Evolutionary conservation across 2,797 vertebrate genomes (phyloP).

Genomic region (Sus cebifrons): DNA sequence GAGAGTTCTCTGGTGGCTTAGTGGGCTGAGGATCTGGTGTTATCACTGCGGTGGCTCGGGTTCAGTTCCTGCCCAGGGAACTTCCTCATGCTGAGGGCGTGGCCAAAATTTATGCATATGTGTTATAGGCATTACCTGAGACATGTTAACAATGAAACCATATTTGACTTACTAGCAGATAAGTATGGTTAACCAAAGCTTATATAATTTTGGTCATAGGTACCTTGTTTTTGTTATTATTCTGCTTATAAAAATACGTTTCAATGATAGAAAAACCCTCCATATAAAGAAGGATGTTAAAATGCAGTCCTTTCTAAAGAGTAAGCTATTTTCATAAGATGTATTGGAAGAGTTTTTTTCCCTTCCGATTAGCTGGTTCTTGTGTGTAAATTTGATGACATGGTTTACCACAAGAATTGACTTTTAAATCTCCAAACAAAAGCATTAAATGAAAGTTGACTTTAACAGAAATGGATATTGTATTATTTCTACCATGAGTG

Average conservation of each 20-base stretch:
- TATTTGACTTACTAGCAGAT: slow-evolving; percentile 19
- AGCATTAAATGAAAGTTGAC: slow-evolving; percentile 66
- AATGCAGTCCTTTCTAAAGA: slow-evolving; percentile 64
- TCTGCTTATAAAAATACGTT: slow-evolving; percentile 66
- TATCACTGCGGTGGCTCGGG: too few species aligned
- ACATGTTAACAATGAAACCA: background rate
- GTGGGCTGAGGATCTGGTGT: too few species aligned
- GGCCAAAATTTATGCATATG: background rate
- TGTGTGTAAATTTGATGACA: slow-evolving; percentile 67
- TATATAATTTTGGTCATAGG: background rate
- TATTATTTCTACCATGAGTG: slow-evolving; percentile 56
- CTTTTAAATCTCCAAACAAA: slow-evolving; percentile 76
- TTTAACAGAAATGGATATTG: slow-evolving; percentile 71
- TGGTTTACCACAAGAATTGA: slow-evolving; percentile 40
- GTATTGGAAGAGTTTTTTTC: slow-evolving; percentile 15
- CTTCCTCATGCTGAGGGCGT: too few species aligned
- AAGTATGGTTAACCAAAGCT: slow-evolving; percentile 63
- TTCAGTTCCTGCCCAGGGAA: too few species aligned
- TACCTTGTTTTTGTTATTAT: slow-evolving; percentile 19
- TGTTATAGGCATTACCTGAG: background rate
- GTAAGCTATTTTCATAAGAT: slow-evolving; percentile 46
- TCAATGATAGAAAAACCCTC: slow-evolving; percentile 31
- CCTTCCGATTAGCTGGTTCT: slow-evolving; percentile 63
- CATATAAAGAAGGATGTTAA: slow-evolving; percentile 44
- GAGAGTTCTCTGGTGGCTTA: too few species aligned